Base-by-base conservation (phyloP, 2,797 vertebrate species). In the Lemur catta region DNA sequence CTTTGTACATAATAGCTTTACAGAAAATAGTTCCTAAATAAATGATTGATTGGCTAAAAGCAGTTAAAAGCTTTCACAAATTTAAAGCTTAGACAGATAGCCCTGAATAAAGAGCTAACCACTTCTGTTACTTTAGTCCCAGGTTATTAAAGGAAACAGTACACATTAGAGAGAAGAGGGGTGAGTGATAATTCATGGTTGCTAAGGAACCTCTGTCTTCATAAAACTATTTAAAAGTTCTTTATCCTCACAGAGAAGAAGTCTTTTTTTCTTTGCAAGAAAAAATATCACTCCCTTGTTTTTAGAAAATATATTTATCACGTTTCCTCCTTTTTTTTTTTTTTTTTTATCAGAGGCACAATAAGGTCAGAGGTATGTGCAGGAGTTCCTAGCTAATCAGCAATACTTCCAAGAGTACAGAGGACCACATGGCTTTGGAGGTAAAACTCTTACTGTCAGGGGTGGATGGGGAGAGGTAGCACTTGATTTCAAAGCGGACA, bases 41-140 rank as follows among this genome's bases (percentile, higher is more conserved):
- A 93, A 94, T 63, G 33, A 92, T 41, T 84, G 65, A 76, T 20
- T 84, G 52, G 26, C 71, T 93, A 94, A 94, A 93, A 93, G 79
- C 38, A 95, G 93, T 76, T 57, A 91, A 61, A 46, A 61, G 22
- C 15, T 81, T 38, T 59, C 59, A 50, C 55, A 92, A 87, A 81
- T 94, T 91, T 89, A 92, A 93, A 75, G 46, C 61, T 63, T 84
- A 71, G 43, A 59, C 15, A 94, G n/a, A 80, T 72, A 81, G 48
- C 20, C 38, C 89, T 87, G 50, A 89, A 79, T 30, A 90, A 95
- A 65, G 52, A 86, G 75, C 46, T 96, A 95, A 80, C 55, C 48
- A 67, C 89, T 57, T 48, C 63, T 75, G 46, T 89, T 84, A 95
- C 48, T 48, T 38, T 75, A 67, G n/a, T n/a, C 9, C 22, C 22